These are phyloP conservation scores for Eubasilissa regina DNA, from an alignment of 1,140 invertebrate genomes.

Conservation along the genomic window DNA sequence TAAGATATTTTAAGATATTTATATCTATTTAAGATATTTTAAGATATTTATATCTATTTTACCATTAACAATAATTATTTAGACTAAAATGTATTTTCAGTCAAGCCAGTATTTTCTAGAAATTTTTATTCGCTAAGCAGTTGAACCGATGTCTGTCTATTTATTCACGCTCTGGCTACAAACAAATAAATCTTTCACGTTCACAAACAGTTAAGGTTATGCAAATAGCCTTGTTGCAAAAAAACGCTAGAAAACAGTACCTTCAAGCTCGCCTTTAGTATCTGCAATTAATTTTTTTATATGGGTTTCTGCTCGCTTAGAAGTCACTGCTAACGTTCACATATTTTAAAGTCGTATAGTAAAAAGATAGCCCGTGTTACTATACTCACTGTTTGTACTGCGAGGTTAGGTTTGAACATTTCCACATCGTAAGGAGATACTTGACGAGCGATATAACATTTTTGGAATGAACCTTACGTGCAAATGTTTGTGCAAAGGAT, in stretches of 20 bases:
- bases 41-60: too few species aligned
- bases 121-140: not conserved
- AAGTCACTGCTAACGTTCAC: not conserved
- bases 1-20: too few species aligned
- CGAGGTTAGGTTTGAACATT: not conserved
- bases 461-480: constrained; percentile 6
- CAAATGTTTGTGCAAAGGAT: constrained; percentile 33
- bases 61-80: too few species aligned
- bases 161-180: constrained; percentile 19
- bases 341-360: not conserved
- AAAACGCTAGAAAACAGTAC: constrained; percentile 19
- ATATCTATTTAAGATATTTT: too few species aligned
- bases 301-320: constrained; percentile 39
- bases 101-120: too few species aligned
- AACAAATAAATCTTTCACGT: constrained; percentile 15
- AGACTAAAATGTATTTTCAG: too few species aligned
- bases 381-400: too few species aligned
- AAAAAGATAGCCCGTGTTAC: too few species aligned
- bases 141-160: not conserved
- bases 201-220: not conserved
- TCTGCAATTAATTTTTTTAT: constrained; percentile 36
- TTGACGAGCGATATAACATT: too few species aligned
- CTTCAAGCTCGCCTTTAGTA: constrained; percentile 45
- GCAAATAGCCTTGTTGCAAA: constrained; percentile 6
- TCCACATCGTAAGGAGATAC: not conserved